A percentile compares a stretch with the other conserved stretches of the same genome.
Conservation (phyloP, 2,797 vertebrate genomes). For the Pseudochromis fuscus region DNA sequence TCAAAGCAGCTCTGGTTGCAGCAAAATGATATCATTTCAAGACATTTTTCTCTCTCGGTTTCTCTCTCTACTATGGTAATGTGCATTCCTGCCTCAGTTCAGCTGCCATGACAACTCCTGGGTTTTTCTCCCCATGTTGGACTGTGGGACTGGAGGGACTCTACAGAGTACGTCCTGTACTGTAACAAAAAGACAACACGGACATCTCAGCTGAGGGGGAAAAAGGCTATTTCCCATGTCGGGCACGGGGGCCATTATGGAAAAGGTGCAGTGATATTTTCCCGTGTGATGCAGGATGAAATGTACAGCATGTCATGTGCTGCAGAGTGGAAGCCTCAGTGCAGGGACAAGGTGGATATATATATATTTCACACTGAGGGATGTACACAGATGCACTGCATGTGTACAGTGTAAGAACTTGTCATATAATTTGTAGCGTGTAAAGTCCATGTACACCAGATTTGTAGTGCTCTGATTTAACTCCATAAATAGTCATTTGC, state of each 20-base stretch:
- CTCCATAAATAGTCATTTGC: too few species aligned
- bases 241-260: constrained; percentile 26
- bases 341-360: not conserved
- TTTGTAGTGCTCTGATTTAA: too few species aligned
- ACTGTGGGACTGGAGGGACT: constrained; percentile 44
- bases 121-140: constrained; percentile 51
- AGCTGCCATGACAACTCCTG: constrained; percentile 78
- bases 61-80: constrained; percentile 61
- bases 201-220: constrained; percentile 3
- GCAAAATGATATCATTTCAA: constrained; percentile 48
- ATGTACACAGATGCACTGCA: too few species aligned
- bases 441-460: too few species aligned
- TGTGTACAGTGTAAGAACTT: too few species aligned
- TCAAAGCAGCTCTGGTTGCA: constrained; percentile 39
- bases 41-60: constrained; percentile 19
- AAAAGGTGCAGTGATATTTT: constrained; percentile 17
- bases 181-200: constrained; percentile 29
- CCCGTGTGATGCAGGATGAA: not conserved
- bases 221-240: constrained; percentile 23
- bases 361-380: not conserved
- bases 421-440: too few species aligned
- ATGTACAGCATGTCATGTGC: not conserved
- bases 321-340: constrained; percentile 14
- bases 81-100: constrained; percentile 70
- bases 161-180: constrained; percentile 39